Evolutionary conservation across 1,140 invertebrate species (phyloP), one percentile per base, ranked within the genome.

Genomic region (Procambarus virginalis): DNA sequence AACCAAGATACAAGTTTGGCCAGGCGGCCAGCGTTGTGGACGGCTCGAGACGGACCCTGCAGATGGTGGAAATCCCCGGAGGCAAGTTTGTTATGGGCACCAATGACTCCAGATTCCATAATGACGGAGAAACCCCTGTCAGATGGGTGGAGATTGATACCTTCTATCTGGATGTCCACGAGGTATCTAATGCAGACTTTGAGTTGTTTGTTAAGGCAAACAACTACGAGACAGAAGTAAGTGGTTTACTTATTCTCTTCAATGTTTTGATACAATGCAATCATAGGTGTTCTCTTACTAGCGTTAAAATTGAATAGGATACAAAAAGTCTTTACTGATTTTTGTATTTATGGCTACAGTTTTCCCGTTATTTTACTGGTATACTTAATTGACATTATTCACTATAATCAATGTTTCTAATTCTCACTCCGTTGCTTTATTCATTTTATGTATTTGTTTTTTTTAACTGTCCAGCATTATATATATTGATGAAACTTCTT

Each of bases 131-230:
- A 95, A 96, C 96, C 1, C 98, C 98, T 1, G 95, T 95, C 91
- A 95, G 96, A 92, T 94, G 95, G 91, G 95, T 97, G 98, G 96
- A 93, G 94, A 99, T 92, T 98, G 99, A 93, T 96, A 96, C 34
- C 34, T 34, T 34, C 34, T 34, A 34, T 34, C 0, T 34, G 34
- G 34, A 34, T 34, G 34, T 34, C 92, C 96, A 96, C 94, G 97
- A 98, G 95, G 97, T 98, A 3, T 97, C 96, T 89, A 98, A 98
- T 94, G 91, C 94, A 51, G 95, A 97, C 85, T 98, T 98, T 94
- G 93, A 94, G 78, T 92, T 94, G 83, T 99, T 99, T 95, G 96
- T 97, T 0, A 93, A 95, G 73, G 93, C 93, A 22, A 98, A 97
- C 10, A 95, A 95, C 46, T 97, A 98, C 94, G 95, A 95, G 92